These are phyloP conservation scores for Melolontha melolontha DNA, from an alignment of 2,888 invertebrate genomes.

Conservation along the genomic window DNA sequence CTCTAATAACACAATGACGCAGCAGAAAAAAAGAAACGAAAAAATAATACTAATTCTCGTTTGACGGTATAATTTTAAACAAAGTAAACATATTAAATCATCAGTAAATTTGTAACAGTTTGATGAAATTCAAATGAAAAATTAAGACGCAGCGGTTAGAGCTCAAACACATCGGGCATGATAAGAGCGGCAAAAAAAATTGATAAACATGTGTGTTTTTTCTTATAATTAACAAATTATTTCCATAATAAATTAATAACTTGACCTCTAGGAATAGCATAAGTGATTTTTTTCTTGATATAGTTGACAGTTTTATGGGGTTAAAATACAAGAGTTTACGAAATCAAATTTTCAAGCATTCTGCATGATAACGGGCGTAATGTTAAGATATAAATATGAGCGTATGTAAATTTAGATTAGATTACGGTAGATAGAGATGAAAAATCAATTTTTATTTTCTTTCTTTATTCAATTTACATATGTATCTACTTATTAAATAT, in stretches of 20 bases:
- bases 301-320: constrained; percentile 40
- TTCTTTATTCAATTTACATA: too few relatives aligned
- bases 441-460: too few relatives aligned
- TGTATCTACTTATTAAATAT: too few relatives aligned
- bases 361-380: not conserved
- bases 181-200: constrained; percentile 19
- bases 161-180: not conserved
- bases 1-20: too few relatives aligned
- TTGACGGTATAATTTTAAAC: constrained; percentile 5
- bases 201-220: constrained; percentile 35
- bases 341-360: constrained; percentile 26
- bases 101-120: constrained; percentile 37
- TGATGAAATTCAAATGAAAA: constrained; percentile 32
- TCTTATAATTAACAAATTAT: constrained; percentile 41
- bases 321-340: constrained; percentile 40
- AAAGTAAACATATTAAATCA: constrained; percentile 28
- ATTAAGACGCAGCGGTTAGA: constrained; percentile 27
- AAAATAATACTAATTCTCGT: constrained; percentile 16
- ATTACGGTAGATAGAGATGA: too few relatives aligned
- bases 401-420: too few relatives aligned
- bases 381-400: not conserved
- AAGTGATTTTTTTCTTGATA: constrained; percentile 31
- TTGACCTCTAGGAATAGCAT: constrained; percentile 34
- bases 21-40: not conserved
- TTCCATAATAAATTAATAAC: constrained; percentile 41